Percentiles rank a stretch among this genome's conserved stretches.
These are phyloP conservation scores for Cinclus mexicanus DNA, from an alignment of 2,113 vertebrate species.

Conservation along the genomic window DNA sequence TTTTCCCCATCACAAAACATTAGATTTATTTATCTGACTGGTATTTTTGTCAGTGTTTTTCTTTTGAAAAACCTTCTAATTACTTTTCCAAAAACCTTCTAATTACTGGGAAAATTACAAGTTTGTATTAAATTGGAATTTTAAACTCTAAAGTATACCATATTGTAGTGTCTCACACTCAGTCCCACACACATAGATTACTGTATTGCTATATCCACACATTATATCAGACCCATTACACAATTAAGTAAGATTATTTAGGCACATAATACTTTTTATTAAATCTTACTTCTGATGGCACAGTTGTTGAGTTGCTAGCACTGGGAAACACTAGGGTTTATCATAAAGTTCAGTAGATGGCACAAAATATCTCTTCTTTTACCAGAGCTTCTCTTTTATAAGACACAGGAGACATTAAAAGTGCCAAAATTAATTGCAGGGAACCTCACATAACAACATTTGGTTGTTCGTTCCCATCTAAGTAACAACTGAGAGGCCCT, in stretches of 20 bases:
- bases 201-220: background rate
- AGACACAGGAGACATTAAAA: background rate
- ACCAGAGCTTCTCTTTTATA: background rate
- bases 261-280: constrained; percentile 43
- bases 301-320: background rate
- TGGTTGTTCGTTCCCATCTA: background rate
- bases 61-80: background rate
- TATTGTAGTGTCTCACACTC: background rate
- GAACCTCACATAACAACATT: constrained; percentile 1
- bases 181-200: background rate
- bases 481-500: background rate
- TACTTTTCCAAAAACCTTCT: background rate
- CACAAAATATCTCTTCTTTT: background rate
- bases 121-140: constrained; percentile 17
- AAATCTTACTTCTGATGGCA: background rate
- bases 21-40: constrained; percentile 17
- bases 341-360: constrained; percentile 52
- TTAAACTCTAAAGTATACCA: background rate
- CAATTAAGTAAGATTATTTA: constrained; percentile 35
- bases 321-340: background rate
- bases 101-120: constrained; percentile 28
- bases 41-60: constrained; percentile 16
- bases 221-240: constrained; percentile 25
- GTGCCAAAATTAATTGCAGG: constrained; percentile 11
- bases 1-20: constrained; percentile 42